These are phyloP conservation scores for Eumaeus atala DNA, from an alignment of 1,140 invertebrate species.

Conservation along the genomic window DNA sequence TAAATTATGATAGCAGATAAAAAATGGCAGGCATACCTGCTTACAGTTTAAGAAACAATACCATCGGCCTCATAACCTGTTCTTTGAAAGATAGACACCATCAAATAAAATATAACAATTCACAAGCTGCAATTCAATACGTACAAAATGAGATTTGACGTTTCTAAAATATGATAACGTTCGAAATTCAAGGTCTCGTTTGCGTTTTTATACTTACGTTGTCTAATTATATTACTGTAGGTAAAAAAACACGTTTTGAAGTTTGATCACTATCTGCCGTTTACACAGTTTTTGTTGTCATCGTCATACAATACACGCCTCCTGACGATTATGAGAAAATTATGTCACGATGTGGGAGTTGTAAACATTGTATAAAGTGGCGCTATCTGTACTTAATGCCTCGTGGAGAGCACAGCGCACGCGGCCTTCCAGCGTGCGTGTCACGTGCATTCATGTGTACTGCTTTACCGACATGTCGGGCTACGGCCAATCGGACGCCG, in stretches of 20 bases:
- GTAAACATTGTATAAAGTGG: conserved; percentile 43
- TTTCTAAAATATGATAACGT: conserved; percentile 2
- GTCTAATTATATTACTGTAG: not conserved
- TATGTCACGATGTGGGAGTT: conserved; percentile 47
- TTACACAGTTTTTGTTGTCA: conserved; percentile 39
- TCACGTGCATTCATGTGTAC: conserved; percentile 42
- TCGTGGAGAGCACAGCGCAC: conserved; percentile 13
- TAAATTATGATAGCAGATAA: no score
- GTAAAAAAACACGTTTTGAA: not conserved
- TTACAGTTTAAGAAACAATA: no score
- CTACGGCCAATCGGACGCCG: conserved; percentile 32
- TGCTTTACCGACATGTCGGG: conserved; percentile 36
- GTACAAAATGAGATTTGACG: no score
- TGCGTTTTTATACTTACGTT: not conserved
- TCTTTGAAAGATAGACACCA: no score
- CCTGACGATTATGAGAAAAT: conserved; percentile 43
- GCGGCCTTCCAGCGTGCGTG: conserved; percentile 32
- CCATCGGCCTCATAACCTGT: no score
- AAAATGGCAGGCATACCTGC: no score
- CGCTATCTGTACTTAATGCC: conserved; percentile 37
- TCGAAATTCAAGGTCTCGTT: not conserved
- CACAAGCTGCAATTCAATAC: no score
- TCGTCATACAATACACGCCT: conserved; percentile 19
- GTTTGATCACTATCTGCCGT: conserved; percentile 10
- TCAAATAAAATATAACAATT: no score